Evolutionary conservation across 2,888 invertebrate genomes (phyloP).

Genomic region (Leucoma salicis): DNA sequence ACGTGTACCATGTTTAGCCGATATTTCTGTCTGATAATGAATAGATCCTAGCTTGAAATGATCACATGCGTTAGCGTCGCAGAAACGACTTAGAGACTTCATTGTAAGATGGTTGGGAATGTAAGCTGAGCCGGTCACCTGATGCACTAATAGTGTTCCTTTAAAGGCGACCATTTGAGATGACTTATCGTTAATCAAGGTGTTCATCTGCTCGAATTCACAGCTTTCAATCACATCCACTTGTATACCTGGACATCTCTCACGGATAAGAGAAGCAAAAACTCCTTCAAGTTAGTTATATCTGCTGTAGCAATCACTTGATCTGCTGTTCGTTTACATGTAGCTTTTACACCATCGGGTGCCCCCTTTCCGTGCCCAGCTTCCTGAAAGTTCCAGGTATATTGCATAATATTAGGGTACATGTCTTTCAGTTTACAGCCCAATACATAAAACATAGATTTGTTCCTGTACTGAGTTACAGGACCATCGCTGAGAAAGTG

Average conservation of each 20-base stretch:
- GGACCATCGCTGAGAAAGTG: slow-evolving; percentile 48
- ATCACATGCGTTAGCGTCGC: slow-evolving; percentile 17
- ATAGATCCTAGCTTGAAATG: slow-evolving; percentile 9
- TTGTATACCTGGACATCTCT: slow-evolving; percentile 13
- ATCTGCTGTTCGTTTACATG: slow-evolving; percentile 1
- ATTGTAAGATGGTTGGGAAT: slow-evolving; percentile 23
- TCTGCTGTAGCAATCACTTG: slow-evolving; percentile 35
- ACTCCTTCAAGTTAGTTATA: slow-evolving; percentile 24
- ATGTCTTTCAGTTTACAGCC: slow-evolving; percentile 31
- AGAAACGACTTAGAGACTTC: slow-evolving; percentile 34
- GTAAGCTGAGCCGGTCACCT: slow-evolving; percentile 23
- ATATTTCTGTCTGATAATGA: slow-evolving; percentile 12
- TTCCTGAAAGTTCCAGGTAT: slow-evolving; percentile 46
- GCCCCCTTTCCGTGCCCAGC: slow-evolving; percentile 45
- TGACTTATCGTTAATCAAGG: slow-evolving; percentile 18
- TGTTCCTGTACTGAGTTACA: slow-evolving; percentile 45
- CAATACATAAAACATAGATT: slow-evolving; percentile 40
- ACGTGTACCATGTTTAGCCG: slow-evolving; percentile 1
- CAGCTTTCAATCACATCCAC: slow-evolving; percentile 19
- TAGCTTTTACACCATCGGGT: slow-evolving; percentile 25
- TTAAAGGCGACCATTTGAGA: slow-evolving; percentile 25
- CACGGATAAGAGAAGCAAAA: slow-evolving; percentile 14
- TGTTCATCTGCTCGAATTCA: slow-evolving; percentile 28
- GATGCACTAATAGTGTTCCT: slow-evolving; percentile 32
- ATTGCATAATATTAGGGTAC: slow-evolving; percentile 29